Conservation (phyloP, 2,113 vertebrate genomes). For the Amblyopsis rosae region DNA sequence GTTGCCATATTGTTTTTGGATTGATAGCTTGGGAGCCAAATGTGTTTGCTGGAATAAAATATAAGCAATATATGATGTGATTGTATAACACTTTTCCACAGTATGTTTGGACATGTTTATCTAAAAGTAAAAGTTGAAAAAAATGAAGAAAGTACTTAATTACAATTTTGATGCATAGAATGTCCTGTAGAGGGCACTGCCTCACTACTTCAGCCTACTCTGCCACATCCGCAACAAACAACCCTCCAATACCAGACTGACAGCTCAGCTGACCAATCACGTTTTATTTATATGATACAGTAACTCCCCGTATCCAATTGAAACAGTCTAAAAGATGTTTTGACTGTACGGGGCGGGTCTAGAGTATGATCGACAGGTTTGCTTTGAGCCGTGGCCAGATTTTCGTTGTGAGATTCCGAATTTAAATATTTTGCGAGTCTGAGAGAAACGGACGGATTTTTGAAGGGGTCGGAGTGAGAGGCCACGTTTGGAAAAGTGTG, state of each 20-base stretch:
- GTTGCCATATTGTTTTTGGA: too few relatives aligned
- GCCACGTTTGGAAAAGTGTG: constrained; percentile 44
- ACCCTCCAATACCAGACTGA: constrained; percentile 24
- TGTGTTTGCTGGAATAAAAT: neutral
- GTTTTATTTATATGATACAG: constrained; percentile 40
- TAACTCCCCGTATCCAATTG: constrained; percentile 49
- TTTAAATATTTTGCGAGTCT: constrained; percentile 55
- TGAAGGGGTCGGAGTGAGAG: constrained; percentile 32
- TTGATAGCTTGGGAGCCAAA: neutral
- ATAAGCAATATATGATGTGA: too few relatives aligned
- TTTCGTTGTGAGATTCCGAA: constrained; percentile 36
- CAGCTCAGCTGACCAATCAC: constrained; percentile 47
- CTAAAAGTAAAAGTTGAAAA: too few relatives aligned
- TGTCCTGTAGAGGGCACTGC: constrained; percentile 36
- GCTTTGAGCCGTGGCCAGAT: constrained; percentile 42
- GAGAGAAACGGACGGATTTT: constrained; percentile 37
- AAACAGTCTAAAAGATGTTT: constrained; percentile 15
- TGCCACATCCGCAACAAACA: constrained; percentile 7
- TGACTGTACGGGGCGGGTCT: constrained; percentile 62
- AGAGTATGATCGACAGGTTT: constrained; percentile 58
- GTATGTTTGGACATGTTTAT: neutral
- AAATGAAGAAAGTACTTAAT: too few relatives aligned
- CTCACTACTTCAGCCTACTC: neutral
- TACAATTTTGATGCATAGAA: neutral
- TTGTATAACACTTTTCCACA: neutral